Base-by-base conservation (phyloP, 2,888 invertebrate genomes). In the Pardosa pseudoannulata region DNA sequence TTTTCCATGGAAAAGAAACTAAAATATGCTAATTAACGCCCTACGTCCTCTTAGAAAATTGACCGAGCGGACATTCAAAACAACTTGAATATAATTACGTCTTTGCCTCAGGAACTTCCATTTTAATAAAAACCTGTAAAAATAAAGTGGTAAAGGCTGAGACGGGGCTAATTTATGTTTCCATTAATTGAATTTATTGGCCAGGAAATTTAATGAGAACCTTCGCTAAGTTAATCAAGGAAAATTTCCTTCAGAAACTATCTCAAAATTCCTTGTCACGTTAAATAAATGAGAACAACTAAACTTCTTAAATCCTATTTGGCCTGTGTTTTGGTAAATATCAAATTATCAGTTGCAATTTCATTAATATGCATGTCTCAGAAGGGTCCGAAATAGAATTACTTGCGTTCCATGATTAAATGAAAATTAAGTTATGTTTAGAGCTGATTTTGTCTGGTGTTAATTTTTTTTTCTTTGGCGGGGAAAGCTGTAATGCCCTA, bases 321-420 rank as follows among this genome's bases (percentile, higher is more conserved):
- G 23, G 56, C 23, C 56, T 23, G 11, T 56, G 56, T 56, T 56
- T 56, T 19, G 56, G 56, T 56, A 56, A 56, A 56, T 56, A 56
- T 56, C 56, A 56, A 56, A 56, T 56, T 56, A 56, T 56, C 23
- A 56, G 56, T 56, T 23, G 56, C 56, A 56, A 56, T 56, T 56
- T 56, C 56, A 56, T 56, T 56, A 56, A 56, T 23, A 56, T 56
- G 1, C 23, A 23, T 5, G 56, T 56, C 23, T 56, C 5, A 56
- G 56, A 56, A 56, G 19, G 5, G 11, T 5, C 23, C 5, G 13
- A 23, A 16, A 56, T 23, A 23, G 23, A 56, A 56, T 56, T 56
- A 56, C 11, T 23, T 16, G 19, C 3, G 23, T 23, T 23, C 56
- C 5, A 23, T 56, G 56, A 56, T 56, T 19, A 56, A 56, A 23